Conservation (phyloP, 1,140 invertebrate genomes). For the Pomacea maculata region DNA sequence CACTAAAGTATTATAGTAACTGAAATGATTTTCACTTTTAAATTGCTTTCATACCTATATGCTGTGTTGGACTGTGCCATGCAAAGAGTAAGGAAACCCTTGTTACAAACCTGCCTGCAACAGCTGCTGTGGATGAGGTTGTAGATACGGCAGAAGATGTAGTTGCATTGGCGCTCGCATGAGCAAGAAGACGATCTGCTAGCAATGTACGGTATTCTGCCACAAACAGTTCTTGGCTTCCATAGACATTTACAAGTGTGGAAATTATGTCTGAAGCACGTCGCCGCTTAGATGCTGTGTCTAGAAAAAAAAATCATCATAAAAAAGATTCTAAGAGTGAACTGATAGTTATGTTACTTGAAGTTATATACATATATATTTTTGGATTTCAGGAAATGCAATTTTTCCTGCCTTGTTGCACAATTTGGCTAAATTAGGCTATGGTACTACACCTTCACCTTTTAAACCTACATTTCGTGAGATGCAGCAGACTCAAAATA, state of each 20-base stretch:
- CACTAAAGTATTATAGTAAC: no score
- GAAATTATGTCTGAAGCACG: constrained; percentile 92
- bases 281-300: constrained; percentile 69
- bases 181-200: constrained; percentile 89
- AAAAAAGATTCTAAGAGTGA: not conserved
- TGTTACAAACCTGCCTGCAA: not conserved
- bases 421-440: no score
- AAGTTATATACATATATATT: no score
- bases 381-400: no score
- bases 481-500: no score
- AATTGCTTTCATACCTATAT: no score
- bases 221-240: constrained; percentile 97
- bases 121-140: not conserved
- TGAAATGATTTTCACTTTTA: no score
- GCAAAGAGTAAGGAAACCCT: not conserved
- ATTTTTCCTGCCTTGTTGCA: no score
- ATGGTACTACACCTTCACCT: no score
- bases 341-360: no score
- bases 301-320: constrained; percentile 46
- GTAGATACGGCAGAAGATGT: not conserved
- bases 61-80: no score
- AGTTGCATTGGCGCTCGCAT: constrained; percentile 81
- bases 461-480: no score
- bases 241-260: constrained; percentile 98
- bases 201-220: constrained; percentile 96